Conservation (phyloP, 2,113 vertebrate species). For the Thinocorus orbignyianus region DNA sequence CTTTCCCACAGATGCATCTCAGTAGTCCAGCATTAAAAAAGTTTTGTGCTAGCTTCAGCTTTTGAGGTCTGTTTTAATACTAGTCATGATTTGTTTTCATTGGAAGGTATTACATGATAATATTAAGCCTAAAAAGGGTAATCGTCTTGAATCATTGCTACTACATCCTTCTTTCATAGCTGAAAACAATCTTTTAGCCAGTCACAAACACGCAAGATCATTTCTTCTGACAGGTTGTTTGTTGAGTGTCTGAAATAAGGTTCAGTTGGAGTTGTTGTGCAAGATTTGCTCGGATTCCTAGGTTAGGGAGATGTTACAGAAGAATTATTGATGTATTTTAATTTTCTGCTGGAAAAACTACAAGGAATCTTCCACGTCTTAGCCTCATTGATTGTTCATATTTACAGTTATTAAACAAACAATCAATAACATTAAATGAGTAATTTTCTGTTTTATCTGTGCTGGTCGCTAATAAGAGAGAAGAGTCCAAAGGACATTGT, state of each 20-base stretch:
- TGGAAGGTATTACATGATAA: not conserved
- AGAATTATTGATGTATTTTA: not conserved
- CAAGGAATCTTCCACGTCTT: not conserved
- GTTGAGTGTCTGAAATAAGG: not conserved
- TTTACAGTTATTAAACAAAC: not conserved
- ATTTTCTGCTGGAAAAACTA: not conserved
- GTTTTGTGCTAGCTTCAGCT: not conserved
- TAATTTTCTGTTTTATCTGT: not conserved
- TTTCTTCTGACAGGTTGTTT: not conserved
- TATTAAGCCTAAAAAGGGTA: not conserved
- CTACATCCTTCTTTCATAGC: not conserved
- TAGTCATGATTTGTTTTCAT: not conserved
- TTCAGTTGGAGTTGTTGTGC: not conserved
- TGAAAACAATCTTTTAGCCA: not conserved
- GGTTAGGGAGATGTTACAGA: not conserved
- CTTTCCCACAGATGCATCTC: not conserved
- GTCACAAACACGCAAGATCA: not conserved
- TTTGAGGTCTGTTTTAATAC: not conserved
- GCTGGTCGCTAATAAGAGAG: not conserved
- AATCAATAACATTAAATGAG: not conserved
- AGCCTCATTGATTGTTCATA: not conserved
- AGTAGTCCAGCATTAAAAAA: not conserved
- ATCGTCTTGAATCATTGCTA: not conserved
- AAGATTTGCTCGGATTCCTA: not conserved
- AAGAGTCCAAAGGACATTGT: not conserved